These are phyloP conservation scores for Python bivittatus DNA, from an alignment of 2,113 vertebrate species.

Conservation along the genomic window DNA sequence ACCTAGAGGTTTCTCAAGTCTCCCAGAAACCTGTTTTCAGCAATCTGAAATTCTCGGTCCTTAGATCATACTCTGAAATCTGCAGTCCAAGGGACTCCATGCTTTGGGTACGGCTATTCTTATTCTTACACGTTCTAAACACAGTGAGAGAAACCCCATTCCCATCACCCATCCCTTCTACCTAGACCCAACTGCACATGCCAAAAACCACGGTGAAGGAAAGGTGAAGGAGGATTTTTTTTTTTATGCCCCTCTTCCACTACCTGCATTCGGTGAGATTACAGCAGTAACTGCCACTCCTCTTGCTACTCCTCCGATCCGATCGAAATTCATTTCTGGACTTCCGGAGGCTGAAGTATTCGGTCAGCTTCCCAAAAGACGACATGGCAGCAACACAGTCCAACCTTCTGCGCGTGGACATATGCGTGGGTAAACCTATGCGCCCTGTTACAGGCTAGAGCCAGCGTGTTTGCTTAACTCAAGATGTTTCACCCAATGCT, in stretches of 20 bases:
- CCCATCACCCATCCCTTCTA: neutral
- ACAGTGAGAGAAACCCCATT: neutral
- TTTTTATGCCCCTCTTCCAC: rapidly evolving
- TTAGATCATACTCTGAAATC: neutral
- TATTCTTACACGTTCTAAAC: neutral
- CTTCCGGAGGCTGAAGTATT: conserved; percentile 89
- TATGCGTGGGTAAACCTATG: conserved; percentile 1
- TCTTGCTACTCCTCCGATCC: conserved; percentile 71
- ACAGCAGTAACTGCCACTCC: conserved; percentile 88
- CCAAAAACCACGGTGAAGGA: neutral
- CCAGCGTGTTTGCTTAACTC: neutral
- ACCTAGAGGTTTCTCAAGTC: neutral
- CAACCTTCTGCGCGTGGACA: rapidly evolving
- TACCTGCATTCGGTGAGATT: conserved; percentile 89
- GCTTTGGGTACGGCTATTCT: neutral
- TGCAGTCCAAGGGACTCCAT: rapidly evolving
- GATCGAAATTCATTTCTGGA: conserved; percentile 85
- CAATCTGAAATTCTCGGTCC: rapidly evolving
- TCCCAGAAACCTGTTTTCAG: rapidly evolving
- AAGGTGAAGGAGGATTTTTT: rapidly evolving
- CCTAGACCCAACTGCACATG: neutral
- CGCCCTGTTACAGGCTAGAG: neutral
- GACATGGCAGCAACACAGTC: conserved; percentile 71
- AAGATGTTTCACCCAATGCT: neutral
- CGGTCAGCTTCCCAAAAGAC: conserved; percentile 91